Evolutionary conservation across 2,113 vertebrate species (phyloP).

Genomic region (Centropus bengalensis): DNA sequence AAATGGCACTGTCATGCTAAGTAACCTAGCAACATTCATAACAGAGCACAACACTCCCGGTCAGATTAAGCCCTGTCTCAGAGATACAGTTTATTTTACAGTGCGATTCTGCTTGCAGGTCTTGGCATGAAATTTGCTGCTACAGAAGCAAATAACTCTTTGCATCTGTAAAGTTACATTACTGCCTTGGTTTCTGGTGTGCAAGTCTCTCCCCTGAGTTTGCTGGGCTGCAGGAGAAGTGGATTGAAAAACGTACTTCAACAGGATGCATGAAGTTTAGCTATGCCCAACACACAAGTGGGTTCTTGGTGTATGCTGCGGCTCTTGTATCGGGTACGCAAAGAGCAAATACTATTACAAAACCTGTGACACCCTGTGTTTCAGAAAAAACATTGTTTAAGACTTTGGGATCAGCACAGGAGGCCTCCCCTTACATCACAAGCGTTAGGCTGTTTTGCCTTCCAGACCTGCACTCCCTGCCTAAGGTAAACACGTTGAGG

Average conservation of each 20-base stretch:
- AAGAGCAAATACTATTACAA: background rate
- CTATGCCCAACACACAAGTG: background rate
- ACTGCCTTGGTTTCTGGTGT: background rate
- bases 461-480: background rate
- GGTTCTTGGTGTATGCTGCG: background rate
- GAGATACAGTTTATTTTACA: conserved; percentile 59
- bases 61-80: conserved; percentile 55
- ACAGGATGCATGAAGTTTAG: background rate
- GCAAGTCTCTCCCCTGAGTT: background rate
- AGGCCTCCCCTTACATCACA: background rate
- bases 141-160: background rate
- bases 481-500: background rate
- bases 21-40: conserved; percentile 76
- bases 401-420: background rate
- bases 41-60: conserved; percentile 68
- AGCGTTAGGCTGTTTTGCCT: background rate
- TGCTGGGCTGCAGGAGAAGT: background rate
- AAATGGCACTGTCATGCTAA: background rate
- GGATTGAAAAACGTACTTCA: background rate
- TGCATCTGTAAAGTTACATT: background rate
- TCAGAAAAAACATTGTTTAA: background rate
- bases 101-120: conserved; percentile 10
- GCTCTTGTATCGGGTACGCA: background rate
- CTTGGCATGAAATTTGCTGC: conserved; percentile 41
- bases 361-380: background rate